phyloP scores from a whole-genome alignment of 2,888 invertebrate genomes.

The Podotricha telesiphe region DNA sequence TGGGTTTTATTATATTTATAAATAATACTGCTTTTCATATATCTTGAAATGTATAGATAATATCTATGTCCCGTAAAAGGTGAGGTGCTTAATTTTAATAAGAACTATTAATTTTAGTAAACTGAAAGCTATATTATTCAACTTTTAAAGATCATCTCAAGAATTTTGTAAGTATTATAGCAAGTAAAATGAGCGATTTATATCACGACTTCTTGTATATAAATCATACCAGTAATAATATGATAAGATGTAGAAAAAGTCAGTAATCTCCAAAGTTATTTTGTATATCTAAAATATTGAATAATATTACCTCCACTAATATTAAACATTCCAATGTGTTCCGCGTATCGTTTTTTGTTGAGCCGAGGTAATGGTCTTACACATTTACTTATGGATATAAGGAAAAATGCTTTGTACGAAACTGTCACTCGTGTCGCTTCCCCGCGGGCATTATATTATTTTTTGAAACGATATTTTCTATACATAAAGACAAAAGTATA shows the following conservation, averaged over 20 bases:
- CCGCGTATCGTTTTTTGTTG: conserved; percentile 37
- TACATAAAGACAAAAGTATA: conserved; percentile 51
- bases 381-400: conserved; percentile 41
- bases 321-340: conserved; percentile 42
- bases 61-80: no score
- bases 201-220: no score
- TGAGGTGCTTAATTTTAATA: no score
- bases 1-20: no score
- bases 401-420: conserved; percentile 56
- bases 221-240: conserved; percentile 18
- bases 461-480: conserved; percentile 57
- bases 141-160: background rate
- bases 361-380: conserved; percentile 44
- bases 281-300: conserved; percentile 34
- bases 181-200: background rate
- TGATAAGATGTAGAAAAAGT: conserved; percentile 12
- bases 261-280: conserved; percentile 25
- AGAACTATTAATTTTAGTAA: no score
- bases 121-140: no score
- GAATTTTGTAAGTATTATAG: background rate
- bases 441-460: conserved; percentile 51
- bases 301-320: conserved; percentile 39
- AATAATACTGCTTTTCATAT: no score
- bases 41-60: no score
- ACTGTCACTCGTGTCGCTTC: conserved; percentile 56